These are phyloP conservation scores for Dysidea cf. avara DNA, from an alignment of 37 sponge, comb jelly and placozoan genomes.

Conservation along the genomic window DNA sequence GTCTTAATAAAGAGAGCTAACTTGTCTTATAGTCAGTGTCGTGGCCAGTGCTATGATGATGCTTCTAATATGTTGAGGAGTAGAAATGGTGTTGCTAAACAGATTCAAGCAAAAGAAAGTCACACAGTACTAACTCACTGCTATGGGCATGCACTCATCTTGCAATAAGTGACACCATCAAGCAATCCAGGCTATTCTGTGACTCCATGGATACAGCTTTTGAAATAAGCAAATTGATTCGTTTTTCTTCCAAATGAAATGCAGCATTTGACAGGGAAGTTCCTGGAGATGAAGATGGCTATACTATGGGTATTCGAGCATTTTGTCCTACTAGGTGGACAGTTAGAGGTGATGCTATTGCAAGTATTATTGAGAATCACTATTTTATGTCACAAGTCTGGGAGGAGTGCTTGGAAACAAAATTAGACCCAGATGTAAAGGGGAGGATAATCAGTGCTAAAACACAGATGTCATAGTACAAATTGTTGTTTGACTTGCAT, in stretches of 20 bases:
- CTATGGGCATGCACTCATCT: slow-evolving; percentile 1
- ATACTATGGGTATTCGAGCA: slow-evolving; percentile 27
- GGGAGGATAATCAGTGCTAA: slow-evolving; percentile 15
- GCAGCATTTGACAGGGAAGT: slow-evolving; percentile 38
- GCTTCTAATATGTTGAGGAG: slow-evolving; percentile 47
- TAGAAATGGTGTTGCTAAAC: slow-evolving; percentile 30
- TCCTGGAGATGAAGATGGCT: slow-evolving; percentile 6
- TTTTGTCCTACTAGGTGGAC: slow-evolving; percentile 59
- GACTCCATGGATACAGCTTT: slow-evolving; percentile 34
- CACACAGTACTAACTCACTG: slow-evolving; percentile 1
- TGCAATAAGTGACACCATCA: slow-evolving; percentile 38
- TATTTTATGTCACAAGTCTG: slow-evolving; percentile 3
- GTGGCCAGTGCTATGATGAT: slow-evolving; percentile 55
- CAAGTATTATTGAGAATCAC: slow-evolving; percentile 41
- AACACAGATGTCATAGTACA: slow-evolving; percentile 24
- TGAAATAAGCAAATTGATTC: slow-evolving; percentile 23
- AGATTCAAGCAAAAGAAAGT: slow-evolving; percentile 26
- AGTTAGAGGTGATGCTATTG: slow-evolving; percentile 42
- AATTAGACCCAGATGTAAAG: slow-evolving; percentile 13
- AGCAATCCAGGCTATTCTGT: slow-evolving; percentile 30
- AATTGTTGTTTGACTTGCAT: slow-evolving; percentile 16
- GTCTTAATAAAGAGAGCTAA: slow-evolving; percentile 23
- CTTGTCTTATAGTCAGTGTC: slow-evolving; percentile 14
- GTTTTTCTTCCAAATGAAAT: slow-evolving; percentile 34
- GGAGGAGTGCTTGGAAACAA: slow-evolving; percentile 37